Percentiles rank a stretch among this genome's conserved stretches.
Conservation (phyloP, 2,113 vertebrate genomes). For the Hippocampus barbouri region DNA sequence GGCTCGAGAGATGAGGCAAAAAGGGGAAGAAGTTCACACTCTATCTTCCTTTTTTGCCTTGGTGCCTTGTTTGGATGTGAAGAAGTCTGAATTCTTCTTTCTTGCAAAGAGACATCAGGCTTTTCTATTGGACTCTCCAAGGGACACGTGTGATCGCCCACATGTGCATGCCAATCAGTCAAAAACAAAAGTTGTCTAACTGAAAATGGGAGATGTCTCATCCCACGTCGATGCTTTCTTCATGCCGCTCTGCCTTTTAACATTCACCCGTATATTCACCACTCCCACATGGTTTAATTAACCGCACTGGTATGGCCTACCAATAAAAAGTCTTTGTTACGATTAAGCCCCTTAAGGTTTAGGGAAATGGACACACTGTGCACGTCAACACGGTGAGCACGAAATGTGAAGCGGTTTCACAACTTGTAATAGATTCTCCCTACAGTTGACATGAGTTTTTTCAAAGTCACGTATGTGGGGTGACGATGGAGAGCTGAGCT, state of each 20-base stretch:
- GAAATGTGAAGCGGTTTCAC: slow-evolving; percentile 38
- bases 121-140: slow-evolving; percentile 26
- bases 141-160: slow-evolving; percentile 35
- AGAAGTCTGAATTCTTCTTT: slow-evolving; percentile 23
- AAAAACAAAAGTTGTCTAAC: slow-evolving; percentile 20
- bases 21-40: slow-evolving; percentile 36
- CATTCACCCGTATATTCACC: slow-evolving; percentile 21
- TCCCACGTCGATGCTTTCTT: slow-evolving; percentile 39
- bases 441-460: slow-evolving; percentile 15
- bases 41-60: slow-evolving; percentile 37
- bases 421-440: slow-evolving; percentile 1
- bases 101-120: slow-evolving; percentile 8
- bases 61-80: slow-evolving; percentile 51
- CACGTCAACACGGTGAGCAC: slow-evolving; percentile 10
- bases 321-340: slow-evolving; percentile 25
- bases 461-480: slow-evolving; percentile 7
- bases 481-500: slow-evolving; percentile 5
- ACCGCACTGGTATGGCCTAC: background rate
- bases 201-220: slow-evolving; percentile 19
- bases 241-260: slow-evolving; percentile 42
- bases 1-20: slow-evolving; percentile 36
- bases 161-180: slow-evolving; percentile 29
- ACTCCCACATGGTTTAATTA: slow-evolving; percentile 15
- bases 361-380: slow-evolving; percentile 12
- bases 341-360: slow-evolving; percentile 7